phyloP scores from a whole-genome alignment of 2,888 invertebrate species.

The Apamea monoglypha region DNA sequence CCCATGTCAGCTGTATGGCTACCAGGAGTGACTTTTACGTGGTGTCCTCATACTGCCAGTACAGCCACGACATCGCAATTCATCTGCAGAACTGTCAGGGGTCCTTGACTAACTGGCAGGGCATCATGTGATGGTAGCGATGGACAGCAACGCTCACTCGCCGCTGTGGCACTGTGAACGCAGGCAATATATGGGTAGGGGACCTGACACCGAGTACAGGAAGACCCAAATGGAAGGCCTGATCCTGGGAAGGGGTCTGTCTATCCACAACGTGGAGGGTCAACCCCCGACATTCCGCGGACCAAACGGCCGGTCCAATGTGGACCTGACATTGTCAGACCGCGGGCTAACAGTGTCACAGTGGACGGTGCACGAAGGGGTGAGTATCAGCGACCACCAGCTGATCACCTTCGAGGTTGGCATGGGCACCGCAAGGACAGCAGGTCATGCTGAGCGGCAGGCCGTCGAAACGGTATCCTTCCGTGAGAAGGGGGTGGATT shows the following conservation, averaged over 20 bases:
- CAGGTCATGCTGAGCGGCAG: background rate
- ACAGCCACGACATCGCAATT: background rate
- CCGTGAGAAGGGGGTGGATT: conserved; percentile 25
- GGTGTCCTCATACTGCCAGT: conserved; percentile 16
- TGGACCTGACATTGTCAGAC: conserved; percentile 59
- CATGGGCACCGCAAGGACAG: background rate
- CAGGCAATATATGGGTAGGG: no score
- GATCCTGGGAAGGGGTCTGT: background rate
- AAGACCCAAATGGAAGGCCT: no score
- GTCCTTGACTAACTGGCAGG: no score
- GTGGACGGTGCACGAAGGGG: conserved; percentile 56
- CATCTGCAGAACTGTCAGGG: conserved; percentile 42
- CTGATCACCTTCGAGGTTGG: conserved; percentile 41
- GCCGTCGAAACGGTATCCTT: background rate
- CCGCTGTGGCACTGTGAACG: no score
- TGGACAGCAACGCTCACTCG: no score
- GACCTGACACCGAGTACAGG: no score
- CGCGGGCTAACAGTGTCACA: conserved; percentile 34
- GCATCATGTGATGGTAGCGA: no score
- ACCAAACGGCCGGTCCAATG: conserved; percentile 53
- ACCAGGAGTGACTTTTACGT: background rate
- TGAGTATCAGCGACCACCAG: conserved; percentile 61
- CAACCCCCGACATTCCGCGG: conserved; percentile 47
- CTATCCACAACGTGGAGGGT: background rate
- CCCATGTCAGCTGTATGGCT: background rate